These are phyloP conservation scores for Epistrophe grossulariae DNA, from an alignment of 2,888 invertebrate species.

Conservation along the genomic window DNA sequence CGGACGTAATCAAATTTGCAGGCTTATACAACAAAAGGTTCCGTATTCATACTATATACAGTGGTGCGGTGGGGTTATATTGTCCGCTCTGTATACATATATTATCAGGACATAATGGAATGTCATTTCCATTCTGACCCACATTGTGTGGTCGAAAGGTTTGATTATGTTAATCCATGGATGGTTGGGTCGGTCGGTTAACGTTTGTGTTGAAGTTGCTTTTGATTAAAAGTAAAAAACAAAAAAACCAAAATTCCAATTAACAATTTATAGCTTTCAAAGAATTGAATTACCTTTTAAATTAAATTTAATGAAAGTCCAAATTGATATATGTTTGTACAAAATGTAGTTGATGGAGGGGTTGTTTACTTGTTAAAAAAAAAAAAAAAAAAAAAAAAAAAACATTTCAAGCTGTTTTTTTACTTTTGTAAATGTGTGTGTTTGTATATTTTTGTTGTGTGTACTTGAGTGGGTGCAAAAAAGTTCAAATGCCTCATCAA, in stretches of 20 bases:
- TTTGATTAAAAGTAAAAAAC: conserved; percentile 16
- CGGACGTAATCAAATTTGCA: conserved; percentile 51
- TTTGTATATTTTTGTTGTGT: background rate
- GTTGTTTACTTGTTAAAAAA: background rate
- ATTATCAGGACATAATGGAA: conserved; percentile 13
- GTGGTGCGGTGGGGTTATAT: no score
- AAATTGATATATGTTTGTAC: conserved; percentile 13
- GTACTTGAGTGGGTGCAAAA: conserved; percentile 13
- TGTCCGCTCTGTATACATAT: background rate
- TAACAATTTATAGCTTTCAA: conserved; percentile 14
- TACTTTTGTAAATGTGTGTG: background rate
- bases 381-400: no score
- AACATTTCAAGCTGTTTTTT: background rate
- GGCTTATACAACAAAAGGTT: conserved; percentile 12
- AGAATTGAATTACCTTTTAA: conserved; percentile 8
- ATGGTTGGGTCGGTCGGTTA: background rate
- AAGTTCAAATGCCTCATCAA: conserved; percentile 46
- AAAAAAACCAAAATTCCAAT: conserved; percentile 13
- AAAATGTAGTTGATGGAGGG: background rate
- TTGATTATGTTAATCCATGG: conserved; percentile 28
- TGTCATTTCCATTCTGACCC: conserved; percentile 22
- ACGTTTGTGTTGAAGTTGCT: background rate
- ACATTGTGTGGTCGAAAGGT: conserved; percentile 30
- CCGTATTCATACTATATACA: no score
- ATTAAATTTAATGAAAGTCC: conserved; percentile 14